Base-by-base conservation (phyloP, 1,140 invertebrate genomes). In the Cyclina sinensis region DNA sequence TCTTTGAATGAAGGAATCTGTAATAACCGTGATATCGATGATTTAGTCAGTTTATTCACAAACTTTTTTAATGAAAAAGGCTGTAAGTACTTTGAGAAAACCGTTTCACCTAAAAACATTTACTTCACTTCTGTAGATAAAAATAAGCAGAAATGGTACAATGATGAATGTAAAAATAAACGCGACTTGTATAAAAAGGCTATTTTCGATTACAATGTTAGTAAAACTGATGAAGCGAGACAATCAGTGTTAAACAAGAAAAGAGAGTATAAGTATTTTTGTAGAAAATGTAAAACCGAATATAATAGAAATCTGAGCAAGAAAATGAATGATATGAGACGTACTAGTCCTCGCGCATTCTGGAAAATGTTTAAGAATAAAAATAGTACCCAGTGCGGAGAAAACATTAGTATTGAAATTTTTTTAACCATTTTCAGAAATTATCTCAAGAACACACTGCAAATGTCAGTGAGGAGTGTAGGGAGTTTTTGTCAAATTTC, bases 201-300 rank as follows among this genome's bases (percentile, higher is more conserved):
- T 14, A 32, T 16, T 48, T 32, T 39, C 16, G 32, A 79, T 21
- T 24, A 32, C 18, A 54, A 48, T 51, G 21, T 35, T 4, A 27
- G 27, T 24, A 21, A 79, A 51, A 39, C 14, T 46, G 39, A 37
- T 37, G 24, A 43, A 21, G 51, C 39, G 21, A 35, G 74, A 48
- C 7, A n/a, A 16, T n/a, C 46, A 0, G 27, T 54, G n/a, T 39
- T 51, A 48, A n/a, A 14, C 14, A 48, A 30, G 18, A 48, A 79
- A 48, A 79, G 51, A 5, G 39, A 48, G n/a, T 79, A 79, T 30
- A 79, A 79, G 27, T 79, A 79, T 54, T 32, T n/a, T 24, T 79
- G 74, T 46, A 24, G 74, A 4, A 79, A 79, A 54, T 30, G 32
- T 48, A 79, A 79, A 79, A 48, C n/a, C 18, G 30, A 46, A 0